These are phyloP conservation scores for Phylloscopus whistleri DNA, from an alignment of 2,113 vertebrate genomes.

Conservation along the genomic window DNA sequence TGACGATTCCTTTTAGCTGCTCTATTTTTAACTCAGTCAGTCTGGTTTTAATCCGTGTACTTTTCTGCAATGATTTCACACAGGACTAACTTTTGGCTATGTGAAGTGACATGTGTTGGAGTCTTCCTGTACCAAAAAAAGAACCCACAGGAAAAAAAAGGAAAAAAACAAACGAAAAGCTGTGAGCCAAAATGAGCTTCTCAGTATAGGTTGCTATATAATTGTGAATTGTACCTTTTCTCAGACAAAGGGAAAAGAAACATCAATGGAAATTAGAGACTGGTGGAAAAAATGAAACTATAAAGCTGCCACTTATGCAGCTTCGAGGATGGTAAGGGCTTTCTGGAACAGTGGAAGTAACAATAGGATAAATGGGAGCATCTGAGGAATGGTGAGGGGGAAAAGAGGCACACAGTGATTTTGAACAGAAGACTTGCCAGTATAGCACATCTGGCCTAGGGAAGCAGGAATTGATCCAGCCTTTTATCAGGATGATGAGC, in stretches of 20 bases:
- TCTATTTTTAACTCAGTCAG: not conserved
- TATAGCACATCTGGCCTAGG: not conserved
- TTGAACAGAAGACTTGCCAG: not conserved
- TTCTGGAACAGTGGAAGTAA: not conserved
- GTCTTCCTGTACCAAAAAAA: not conserved
- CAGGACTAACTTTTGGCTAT: not conserved
- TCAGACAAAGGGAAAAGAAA: not conserved
- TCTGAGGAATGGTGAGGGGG: rapidly evolving
- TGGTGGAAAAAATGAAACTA: not conserved
- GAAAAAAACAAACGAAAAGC: not conserved
- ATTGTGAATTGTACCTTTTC: not conserved
- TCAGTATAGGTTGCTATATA: not conserved
- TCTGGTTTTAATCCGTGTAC: not conserved
- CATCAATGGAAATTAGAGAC: not conserved
- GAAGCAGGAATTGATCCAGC: not conserved
- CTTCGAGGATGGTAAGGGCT: not conserved
- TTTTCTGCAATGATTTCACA: not conserved
- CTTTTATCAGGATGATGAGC: not conserved
- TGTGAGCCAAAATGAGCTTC: not conserved
- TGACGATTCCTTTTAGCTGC: not conserved
- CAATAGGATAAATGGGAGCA: not conserved
- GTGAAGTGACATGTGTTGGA: not conserved
- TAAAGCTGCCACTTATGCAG: not conserved
- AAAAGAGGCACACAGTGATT: not conserved
- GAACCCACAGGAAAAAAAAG: not conserved